Conservation (phyloP, 2,888 invertebrate genomes). For the Heliconius ismenius region DNA sequence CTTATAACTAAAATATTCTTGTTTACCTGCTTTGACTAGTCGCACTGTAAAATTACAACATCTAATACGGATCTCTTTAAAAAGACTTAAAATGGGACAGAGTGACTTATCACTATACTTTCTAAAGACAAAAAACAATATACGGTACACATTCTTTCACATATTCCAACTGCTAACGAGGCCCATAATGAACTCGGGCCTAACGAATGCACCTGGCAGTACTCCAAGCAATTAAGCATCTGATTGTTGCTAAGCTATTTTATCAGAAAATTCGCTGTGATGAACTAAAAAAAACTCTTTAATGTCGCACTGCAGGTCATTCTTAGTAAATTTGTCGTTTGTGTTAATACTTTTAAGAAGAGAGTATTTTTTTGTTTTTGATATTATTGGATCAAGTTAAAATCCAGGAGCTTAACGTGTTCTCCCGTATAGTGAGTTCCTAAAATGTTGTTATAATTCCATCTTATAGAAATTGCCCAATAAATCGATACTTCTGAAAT, state of each 20-base stretch:
- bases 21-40: not conserved
- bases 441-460: too few species aligned
- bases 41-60: too few species aligned
- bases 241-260: constrained; percentile 46
- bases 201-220: constrained; percentile 50
- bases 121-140: not conserved
- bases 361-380: not conserved
- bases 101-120: not conserved
- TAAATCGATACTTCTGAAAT: too few species aligned
- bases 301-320: constrained; percentile 35
- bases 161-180: constrained; percentile 42
- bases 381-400: not conserved
- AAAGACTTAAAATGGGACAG: not conserved
- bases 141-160: constrained; percentile 23
- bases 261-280: constrained; percentile 26
- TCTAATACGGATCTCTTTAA: too few species aligned
- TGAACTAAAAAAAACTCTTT: constrained; percentile 18
- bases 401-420: not conserved
- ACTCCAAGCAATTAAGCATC: constrained; percentile 53
- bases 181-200: constrained; percentile 45
- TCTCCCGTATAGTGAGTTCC: too few species aligned
- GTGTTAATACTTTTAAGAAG: not conserved
- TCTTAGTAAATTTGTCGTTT: not conserved
- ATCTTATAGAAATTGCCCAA: too few species aligned
- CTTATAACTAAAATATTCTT: not conserved